These are phyloP conservation scores for Gastracanthus pulcherrimus DNA, from an alignment of 2,888 invertebrate genomes.

Conservation along the genomic window DNA sequence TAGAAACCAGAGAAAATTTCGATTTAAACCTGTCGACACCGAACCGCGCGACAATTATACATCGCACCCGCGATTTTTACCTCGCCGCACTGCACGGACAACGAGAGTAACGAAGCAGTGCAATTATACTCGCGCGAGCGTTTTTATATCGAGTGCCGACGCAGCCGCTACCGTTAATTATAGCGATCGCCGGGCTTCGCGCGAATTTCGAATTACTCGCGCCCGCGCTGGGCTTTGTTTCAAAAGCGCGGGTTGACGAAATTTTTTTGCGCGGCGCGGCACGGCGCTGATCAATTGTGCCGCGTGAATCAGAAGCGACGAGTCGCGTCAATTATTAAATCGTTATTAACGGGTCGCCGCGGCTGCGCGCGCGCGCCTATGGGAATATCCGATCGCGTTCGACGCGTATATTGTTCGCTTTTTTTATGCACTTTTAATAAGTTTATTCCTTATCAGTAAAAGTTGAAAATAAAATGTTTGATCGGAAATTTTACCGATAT, in stretches of 20 bases:
- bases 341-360: slow-evolving; percentile 60
- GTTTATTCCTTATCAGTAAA: neutral
- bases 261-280: slow-evolving; percentile 8
- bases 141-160: slow-evolving; percentile 17
- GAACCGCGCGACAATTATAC: too few relatives aligned
- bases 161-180: slow-evolving; percentile 30
- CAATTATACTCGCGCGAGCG: slow-evolving; percentile 11
- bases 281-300: slow-evolving; percentile 3
- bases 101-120: neutral
- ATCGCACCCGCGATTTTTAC: too few relatives aligned
- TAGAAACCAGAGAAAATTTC: too few relatives aligned
- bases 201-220: slow-evolving; percentile 31
- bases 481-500: too few relatives aligned
- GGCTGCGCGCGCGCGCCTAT: slow-evolving; percentile 14
- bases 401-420: too few relatives aligned
- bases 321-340: slow-evolving; percentile 61
- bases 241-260: neutral
- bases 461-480: too few relatives aligned
- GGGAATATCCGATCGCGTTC: neutral
- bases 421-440: neutral
- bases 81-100: too few relatives aligned
- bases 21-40: too few relatives aligned
- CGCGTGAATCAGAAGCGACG: slow-evolving; percentile 11
- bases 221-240: slow-evolving; percentile 3
- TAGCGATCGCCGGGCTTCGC: neutral